Conservation (phyloP, 2,888 invertebrate genomes). For the Tachina fera region DNA sequence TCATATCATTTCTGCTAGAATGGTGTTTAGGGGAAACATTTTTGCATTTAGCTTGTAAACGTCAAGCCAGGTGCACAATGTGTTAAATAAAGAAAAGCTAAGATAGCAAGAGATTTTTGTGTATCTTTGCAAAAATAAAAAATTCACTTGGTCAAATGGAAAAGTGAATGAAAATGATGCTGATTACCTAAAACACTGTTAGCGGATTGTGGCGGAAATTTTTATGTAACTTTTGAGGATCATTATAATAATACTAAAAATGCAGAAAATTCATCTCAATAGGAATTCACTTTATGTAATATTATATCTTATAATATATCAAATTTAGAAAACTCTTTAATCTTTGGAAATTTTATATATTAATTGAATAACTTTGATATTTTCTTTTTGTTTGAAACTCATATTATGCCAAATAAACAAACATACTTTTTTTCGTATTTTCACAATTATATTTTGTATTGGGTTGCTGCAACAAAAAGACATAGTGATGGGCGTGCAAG, state of each 20-base stretch:
- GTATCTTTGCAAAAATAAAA: constrained; percentile 9
- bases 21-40: neutral
- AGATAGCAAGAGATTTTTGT: constrained; percentile 11
- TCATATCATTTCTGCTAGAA: constrained; percentile 3
- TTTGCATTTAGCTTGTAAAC: constrained; percentile 1
- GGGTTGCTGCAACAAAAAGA: neutral
- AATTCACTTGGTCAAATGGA: neutral
- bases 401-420: too few species aligned
- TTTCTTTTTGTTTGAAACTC: too few species aligned
- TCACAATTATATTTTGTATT: neutral
- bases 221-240: too few species aligned
- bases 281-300: neutral
- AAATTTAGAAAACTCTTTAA: neutral
- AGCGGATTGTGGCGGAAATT: too few species aligned
- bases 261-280: neutral
- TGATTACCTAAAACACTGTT: neutral
- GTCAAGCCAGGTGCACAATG: neutral
- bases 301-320: neutral
- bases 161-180: neutral
- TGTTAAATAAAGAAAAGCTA: neutral
- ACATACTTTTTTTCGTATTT: neutral
- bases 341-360: neutral
- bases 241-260: neutral
- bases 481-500: neutral
- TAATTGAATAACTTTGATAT: too few species aligned